A percentile compares a stretch with the other conserved stretches of the same genome.
phyloP scores from a whole-genome alignment of 1,140 invertebrate genomes.

The Oryzaephilus surinamensis region DNA sequence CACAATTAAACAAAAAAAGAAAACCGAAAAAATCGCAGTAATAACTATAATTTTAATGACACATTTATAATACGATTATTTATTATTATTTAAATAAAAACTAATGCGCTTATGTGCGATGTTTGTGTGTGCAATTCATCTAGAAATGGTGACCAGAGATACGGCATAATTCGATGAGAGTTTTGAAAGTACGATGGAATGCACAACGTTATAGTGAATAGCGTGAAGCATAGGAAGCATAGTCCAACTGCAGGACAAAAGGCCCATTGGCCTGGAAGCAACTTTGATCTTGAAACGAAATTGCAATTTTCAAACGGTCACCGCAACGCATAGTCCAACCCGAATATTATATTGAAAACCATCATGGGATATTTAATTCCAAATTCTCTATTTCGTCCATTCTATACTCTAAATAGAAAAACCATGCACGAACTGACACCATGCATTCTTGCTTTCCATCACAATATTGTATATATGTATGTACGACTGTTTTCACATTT shows the following conservation, averaged over 20 bases:
- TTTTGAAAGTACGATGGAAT: conserved; percentile 15
- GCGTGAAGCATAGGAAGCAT: conserved; percentile 12
- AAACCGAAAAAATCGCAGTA: too few species aligned
- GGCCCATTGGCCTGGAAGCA: conserved; percentile 24
- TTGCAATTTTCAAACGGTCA: conserved; percentile 34
- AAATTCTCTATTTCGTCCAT: conserved; percentile 5
- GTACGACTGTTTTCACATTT: too few species aligned
- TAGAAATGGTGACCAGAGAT: not conserved
- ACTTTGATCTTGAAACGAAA: conserved; percentile 34
- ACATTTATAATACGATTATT: too few species aligned
- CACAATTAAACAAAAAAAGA: too few species aligned
- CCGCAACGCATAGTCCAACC: conserved; percentile 26
- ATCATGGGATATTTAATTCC: conserved; percentile 28
- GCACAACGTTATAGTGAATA: conserved; percentile 8
- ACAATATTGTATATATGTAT: too few species aligned
- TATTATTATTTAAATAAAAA: too few species aligned
- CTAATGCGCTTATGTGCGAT: too few species aligned
- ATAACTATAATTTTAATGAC: too few species aligned
- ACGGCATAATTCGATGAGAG: conserved; percentile 10
- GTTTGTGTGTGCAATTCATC: too few species aligned
- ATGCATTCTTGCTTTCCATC: too few species aligned
- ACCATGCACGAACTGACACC: not conserved
- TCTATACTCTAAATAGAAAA: not conserved
- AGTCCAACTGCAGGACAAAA: conserved; percentile 21
- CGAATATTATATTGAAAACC: conserved; percentile 30